These are phyloP conservation scores for Listronotus oregonensis DNA, from an alignment of 1,140 invertebrate species.

Conservation along the genomic window DNA sequence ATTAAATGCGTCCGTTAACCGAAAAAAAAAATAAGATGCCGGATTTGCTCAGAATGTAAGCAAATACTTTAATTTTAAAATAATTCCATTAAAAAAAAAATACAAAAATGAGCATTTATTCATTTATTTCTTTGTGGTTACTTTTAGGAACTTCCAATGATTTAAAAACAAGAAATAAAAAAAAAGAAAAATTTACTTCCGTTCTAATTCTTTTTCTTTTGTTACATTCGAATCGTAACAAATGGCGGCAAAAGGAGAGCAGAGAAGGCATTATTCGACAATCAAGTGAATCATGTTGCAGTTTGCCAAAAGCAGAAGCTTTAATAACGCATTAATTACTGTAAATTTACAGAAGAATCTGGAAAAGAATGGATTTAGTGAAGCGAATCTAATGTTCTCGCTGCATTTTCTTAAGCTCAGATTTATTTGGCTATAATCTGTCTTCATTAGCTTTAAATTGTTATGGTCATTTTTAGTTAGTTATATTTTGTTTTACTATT, in stretches of 20 bases:
- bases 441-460: conserved; percentile 48
- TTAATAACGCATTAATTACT: conserved; percentile 51
- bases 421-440: conserved; percentile 45
- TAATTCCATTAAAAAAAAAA: too few relatives aligned
- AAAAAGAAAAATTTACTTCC: not conserved
- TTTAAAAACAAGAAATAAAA: too few relatives aligned
- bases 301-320: conserved; percentile 48
- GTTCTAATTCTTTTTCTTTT: conserved; percentile 1
- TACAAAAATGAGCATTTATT: too few relatives aligned
- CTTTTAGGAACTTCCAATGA: too few relatives aligned
- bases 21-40: too few relatives aligned
- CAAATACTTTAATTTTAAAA: too few relatives aligned
- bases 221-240: conserved; percentile 24
- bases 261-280: conserved; percentile 31
- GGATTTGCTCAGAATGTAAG: too few relatives aligned
- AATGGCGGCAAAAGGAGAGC: conserved; percentile 13
- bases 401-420: conserved; percentile 16
- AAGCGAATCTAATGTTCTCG: conserved; percentile 44
- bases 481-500: too few relatives aligned
- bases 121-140: too few relatives aligned
- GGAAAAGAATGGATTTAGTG: conserved; percentile 43
- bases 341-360: conserved; percentile 40
- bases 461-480: too few relatives aligned
- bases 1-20: too few relatives aligned
- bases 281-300: conserved; percentile 45